Evolutionary conservation across 2,888 invertebrate species (phyloP).

Genomic region (Synanthedon vespiformis): DNA sequence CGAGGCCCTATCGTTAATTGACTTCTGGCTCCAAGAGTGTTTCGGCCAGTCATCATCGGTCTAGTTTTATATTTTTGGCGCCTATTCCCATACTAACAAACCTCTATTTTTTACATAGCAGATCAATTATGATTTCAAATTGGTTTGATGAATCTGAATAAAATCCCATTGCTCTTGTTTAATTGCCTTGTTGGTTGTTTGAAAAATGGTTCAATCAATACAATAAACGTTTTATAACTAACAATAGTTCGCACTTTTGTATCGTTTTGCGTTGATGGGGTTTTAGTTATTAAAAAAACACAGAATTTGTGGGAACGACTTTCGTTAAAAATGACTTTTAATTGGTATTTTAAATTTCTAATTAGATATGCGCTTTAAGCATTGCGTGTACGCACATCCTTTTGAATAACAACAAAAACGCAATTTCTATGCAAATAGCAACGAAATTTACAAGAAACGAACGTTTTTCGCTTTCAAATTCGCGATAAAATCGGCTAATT

Average conservation of each 20-base stretch:
- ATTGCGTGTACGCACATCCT: slow-evolving; percentile 51
- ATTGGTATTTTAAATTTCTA: slow-evolving; percentile 21
- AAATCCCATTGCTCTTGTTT: slow-evolving; percentile 66
- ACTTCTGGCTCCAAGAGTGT: slow-evolving; percentile 56
- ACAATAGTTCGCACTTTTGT: slow-evolving; percentile 5
- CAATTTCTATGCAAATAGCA: slow-evolving; percentile 57
- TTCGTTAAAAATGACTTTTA: slow-evolving; percentile 5
- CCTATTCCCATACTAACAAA: slow-evolving; percentile 61
- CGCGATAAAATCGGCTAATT: slow-evolving; percentile 46
- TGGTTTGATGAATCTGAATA: slow-evolving; percentile 69
- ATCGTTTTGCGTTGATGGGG: slow-evolving; percentile 4
- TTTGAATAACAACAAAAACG: slow-evolving; percentile 36
- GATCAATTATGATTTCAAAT: slow-evolving; percentile 69
- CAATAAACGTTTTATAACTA: slow-evolving; percentile 23
- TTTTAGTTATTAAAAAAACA: slow-evolving; percentile 16
- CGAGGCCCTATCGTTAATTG: slow-evolving; percentile 52
- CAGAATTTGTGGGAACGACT: background rate
- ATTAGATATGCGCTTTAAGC: slow-evolving; percentile 49
- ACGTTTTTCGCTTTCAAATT: slow-evolving; percentile 42
- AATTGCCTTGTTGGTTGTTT: slow-evolving; percentile 62
- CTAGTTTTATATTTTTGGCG: slow-evolving; percentile 67
- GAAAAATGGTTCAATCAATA: slow-evolving; percentile 59
- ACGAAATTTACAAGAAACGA: slow-evolving; percentile 42
- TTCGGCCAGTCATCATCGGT: slow-evolving; percentile 59
- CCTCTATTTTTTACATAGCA: slow-evolving; percentile 64